Conservation (phyloP, 2,113 vertebrate genomes). For the Pantherophis guttatus region DNA sequence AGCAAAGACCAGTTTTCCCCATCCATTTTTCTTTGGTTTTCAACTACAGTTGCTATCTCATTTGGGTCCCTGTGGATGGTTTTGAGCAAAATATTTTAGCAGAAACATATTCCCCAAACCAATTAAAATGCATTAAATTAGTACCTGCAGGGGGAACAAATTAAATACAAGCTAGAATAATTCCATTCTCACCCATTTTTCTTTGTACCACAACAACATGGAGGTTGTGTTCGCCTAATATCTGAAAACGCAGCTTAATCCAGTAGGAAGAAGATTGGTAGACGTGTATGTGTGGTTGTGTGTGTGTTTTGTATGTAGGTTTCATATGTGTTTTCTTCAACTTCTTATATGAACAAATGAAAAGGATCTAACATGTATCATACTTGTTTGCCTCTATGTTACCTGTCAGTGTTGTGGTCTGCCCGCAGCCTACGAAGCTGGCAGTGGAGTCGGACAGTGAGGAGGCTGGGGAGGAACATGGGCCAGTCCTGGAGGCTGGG, state of each 20-base stretch:
- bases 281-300: neutral
- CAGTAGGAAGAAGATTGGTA: neutral
- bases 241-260: conserved; percentile 30
- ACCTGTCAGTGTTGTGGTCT: neutral
- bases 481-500: too few species aligned
- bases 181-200: conserved; percentile 25
- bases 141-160: conserved; percentile 52
- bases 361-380: neutral
- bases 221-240: conserved; percentile 9
- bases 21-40: conserved; percentile 59
- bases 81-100: conserved; percentile 59
- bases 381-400: neutral
- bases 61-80: conserved; percentile 50
- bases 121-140: conserved; percentile 63
- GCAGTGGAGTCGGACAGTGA: too few species aligned
- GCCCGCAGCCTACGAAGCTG: too few species aligned
- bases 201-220: conserved; percentile 13
- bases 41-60: conserved; percentile 43
- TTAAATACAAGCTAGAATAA: conserved; percentile 58
- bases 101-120: conserved; percentile 54
- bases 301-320: neutral
- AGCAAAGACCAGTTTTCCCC: conserved; percentile 30
- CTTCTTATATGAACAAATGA: neutral
- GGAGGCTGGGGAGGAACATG: too few species aligned
- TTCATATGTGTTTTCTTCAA: conserved; percentile 10